A percentile compares a stretch with the other conserved stretches of the same genome.
phyloP scores from a whole-genome alignment of 2,797 vertebrate species.

The Myoxocephalus aenaeus region DNA sequence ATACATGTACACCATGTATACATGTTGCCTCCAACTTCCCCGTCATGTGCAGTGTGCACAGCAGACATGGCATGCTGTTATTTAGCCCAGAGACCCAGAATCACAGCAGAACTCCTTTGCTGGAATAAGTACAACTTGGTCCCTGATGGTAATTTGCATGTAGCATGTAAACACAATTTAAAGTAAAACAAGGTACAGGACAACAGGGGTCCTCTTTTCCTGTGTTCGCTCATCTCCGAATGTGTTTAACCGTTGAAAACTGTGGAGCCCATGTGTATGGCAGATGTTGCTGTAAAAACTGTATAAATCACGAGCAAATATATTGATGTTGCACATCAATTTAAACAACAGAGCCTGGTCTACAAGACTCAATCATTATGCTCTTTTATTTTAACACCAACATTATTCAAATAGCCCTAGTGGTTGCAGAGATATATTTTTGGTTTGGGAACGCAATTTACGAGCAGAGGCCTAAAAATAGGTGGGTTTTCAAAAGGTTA shows the following conservation, averaged over 20 bases:
- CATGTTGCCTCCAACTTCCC: background rate
- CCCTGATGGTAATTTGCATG: slow-evolving; percentile 10
- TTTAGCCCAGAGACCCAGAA: background rate
- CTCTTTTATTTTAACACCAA: no score
- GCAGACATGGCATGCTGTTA: slow-evolving; percentile 3
- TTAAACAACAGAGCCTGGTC: no score
- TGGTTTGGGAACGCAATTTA: no score
- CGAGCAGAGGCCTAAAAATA: no score
- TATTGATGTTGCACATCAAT: no score
- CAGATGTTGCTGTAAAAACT: no score
- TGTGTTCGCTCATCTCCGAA: background rate
- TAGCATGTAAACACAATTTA: background rate
- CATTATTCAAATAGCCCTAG: no score
- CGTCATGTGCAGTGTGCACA: background rate
- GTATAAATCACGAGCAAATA: no score
- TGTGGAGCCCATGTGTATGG: no score
- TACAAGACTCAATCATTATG: no score
- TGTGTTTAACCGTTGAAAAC: background rate
- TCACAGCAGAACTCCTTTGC: background rate
- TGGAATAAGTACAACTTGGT: background rate
- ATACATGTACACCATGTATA: background rate
- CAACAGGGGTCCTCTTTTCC: slow-evolving; percentile 8
- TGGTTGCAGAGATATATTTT: no score
- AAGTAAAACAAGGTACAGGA: background rate
- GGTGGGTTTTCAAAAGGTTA: no score